Conservation (phyloP, 2,113 vertebrate genomes). For the Carassius gibelio region DNA sequence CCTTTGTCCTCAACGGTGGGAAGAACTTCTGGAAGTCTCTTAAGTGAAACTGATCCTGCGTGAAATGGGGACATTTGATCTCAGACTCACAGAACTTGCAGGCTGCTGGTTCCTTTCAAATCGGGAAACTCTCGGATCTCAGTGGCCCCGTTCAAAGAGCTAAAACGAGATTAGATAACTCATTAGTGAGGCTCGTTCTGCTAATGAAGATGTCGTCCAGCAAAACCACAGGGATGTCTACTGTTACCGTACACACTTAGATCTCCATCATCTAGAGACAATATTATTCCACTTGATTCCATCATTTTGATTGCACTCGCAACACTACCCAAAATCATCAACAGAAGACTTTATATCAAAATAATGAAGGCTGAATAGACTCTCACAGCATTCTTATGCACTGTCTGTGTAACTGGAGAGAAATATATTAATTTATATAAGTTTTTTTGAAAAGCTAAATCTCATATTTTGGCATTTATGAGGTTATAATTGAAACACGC, state of each 20-base stretch:
- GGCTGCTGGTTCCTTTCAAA: conserved; percentile 92
- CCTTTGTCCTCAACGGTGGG: conserved; percentile 36
- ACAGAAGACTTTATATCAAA: background rate
- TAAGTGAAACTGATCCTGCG: conserved; percentile 23
- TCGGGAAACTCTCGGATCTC: conserved; percentile 90
- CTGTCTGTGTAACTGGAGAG: conserved; percentile 11
- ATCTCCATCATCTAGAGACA: conserved; percentile 14
- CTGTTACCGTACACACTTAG: background rate
- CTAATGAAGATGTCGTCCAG: conserved; percentile 34
- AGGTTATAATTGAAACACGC: conserved; percentile 33
- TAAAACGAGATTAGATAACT: conserved; percentile 65
- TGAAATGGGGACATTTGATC: conserved; percentile 41
- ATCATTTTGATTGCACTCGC: background rate
- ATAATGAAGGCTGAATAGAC: conserved; percentile 4
- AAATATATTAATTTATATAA: conserved; percentile 7
- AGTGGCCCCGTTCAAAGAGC: conserved; percentile 88
- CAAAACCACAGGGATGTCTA: conserved; percentile 14
- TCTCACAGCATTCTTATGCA: background rate
- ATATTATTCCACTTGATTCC: background rate
- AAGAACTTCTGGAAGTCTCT: conserved; percentile 41
- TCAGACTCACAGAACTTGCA: conserved; percentile 90
- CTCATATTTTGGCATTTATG: conserved; percentile 27
- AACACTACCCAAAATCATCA: conserved; percentile 10
- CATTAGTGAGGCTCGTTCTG: conserved; percentile 51
- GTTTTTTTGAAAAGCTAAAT: conserved; percentile 19